phyloP scores from a whole-genome alignment of 2,113 vertebrate species.

The Synchiropus splendidus region DNA sequence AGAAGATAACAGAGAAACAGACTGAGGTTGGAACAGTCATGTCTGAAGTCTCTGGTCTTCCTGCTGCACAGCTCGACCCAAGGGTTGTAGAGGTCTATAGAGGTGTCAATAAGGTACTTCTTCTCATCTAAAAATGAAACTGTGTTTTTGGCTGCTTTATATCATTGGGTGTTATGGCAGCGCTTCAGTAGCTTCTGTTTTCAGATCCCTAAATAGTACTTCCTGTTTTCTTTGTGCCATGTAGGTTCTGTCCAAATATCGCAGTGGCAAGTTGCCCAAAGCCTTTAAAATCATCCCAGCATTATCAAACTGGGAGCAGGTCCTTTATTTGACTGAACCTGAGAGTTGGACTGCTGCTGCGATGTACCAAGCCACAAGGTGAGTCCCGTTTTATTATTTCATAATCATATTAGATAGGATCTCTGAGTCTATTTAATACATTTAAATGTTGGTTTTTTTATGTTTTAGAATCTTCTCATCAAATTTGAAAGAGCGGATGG shows the following conservation, averaged over 20 bases:
- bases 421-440: neutral
- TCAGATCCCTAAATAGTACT: no score
- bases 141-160: no score
- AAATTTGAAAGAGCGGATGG: conserved; percentile 93
- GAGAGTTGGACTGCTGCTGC: conserved; percentile 91
- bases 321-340: conserved; percentile 90
- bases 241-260: conserved; percentile 88
- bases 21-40: conserved; percentile 86
- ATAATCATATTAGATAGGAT: neutral
- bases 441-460: neutral
- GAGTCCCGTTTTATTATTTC: neutral
- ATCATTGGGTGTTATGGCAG: no score
- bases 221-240: neutral
- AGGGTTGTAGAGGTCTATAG: conserved; percentile 85
- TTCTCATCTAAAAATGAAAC: neutral
- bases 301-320: conserved; percentile 94
- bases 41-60: conserved; percentile 80
- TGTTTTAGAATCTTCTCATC: conserved; percentile 85
- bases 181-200: no score
- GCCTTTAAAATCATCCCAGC: conserved; percentile 96
- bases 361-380: conserved; percentile 97
- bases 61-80: conserved; percentile 82
- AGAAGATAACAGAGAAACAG: conserved; percentile 96
- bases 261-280: conserved; percentile 93
- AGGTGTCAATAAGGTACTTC: conserved; percentile 80